phyloP scores from a whole-genome alignment of 2,888 invertebrate species.

The Slavum lentiscoides region DNA sequence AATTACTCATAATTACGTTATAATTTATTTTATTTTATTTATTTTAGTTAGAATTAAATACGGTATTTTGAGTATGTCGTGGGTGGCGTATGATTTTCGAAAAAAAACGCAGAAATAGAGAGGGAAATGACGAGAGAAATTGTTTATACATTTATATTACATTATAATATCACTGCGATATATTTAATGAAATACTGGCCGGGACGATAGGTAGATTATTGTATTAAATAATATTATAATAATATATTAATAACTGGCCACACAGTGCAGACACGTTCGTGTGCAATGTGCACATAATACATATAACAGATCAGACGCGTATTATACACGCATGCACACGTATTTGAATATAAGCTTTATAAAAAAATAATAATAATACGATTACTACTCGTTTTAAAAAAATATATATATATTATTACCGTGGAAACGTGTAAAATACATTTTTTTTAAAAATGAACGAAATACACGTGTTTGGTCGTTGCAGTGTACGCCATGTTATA shows the following conservation, averaged over 20 bases:
- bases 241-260: neutral
- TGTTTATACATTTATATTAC: too few species aligned
- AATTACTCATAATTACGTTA: too few species aligned
- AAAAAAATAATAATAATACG: conserved; percentile 11
- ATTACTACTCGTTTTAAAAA: conserved; percentile 1
- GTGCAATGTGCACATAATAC: neutral
- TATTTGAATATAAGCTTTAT: too few species aligned
- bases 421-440: conserved; percentile 35
- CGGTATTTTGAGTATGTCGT: too few species aligned
- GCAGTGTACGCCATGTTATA: too few species aligned
- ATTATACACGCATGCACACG: neutral
- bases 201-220: neutral
- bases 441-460: conserved; percentile 6
- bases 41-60: too few species aligned
- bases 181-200: neutral
- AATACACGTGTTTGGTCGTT: neutral
- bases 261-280: neutral
- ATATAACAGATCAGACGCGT: neutral
- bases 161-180: too few species aligned
- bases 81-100: too few species aligned
- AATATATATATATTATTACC: neutral
- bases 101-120: too few species aligned
- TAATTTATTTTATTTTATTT: too few species aligned
- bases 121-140: too few species aligned
- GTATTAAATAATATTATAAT: neutral